Conservation (phyloP, 2,797 vertebrate genomes). For the Crenichthys baileyi region DNA sequence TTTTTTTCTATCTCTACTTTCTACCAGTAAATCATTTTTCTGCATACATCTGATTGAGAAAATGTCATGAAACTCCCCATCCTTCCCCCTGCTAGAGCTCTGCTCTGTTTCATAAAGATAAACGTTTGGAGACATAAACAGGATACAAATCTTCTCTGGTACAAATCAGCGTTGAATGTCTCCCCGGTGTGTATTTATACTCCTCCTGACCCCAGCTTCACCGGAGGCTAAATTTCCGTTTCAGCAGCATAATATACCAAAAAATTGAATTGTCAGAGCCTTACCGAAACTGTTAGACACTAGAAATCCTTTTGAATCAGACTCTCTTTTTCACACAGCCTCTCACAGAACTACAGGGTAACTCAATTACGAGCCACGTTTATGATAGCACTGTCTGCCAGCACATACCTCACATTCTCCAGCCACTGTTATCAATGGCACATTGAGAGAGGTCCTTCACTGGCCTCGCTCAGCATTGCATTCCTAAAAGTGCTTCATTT, state of each 20-base stretch:
- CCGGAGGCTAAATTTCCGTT: conserved; percentile 54
- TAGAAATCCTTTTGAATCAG: conserved; percentile 52
- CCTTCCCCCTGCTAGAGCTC: neutral
- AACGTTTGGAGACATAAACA: conserved; percentile 51
- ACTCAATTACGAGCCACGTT: conserved; percentile 63
- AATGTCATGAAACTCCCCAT: conserved; percentile 39
- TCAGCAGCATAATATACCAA: conserved; percentile 46
- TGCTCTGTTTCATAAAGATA: conserved; percentile 44
- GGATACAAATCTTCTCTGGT: conserved; percentile 29
- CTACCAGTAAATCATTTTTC: conserved; percentile 39
- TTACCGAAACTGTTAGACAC: conserved; percentile 44
- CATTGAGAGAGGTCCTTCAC: conserved; percentile 55
- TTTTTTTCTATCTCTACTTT: neutral
- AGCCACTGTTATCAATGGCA: conserved; percentile 61
- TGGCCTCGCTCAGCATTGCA: conserved; percentile 43
- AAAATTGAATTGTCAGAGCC: conserved; percentile 48
- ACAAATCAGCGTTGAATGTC: conserved; percentile 33
- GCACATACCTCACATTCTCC: conserved; percentile 49
- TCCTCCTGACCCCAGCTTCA: conserved; percentile 53
- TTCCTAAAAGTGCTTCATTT: conserved; percentile 61
- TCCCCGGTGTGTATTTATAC: conserved; percentile 56
- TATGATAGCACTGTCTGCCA: conserved; percentile 29
- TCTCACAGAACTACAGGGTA: conserved; percentile 38
- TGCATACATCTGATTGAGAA: conserved; percentile 46
- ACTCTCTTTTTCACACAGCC: conserved; percentile 13